A percentile compares a stretch with the other conserved stretches of the same genome.
Conservation (phyloP, 1,140 invertebrate species). For the Neodiprion pinetum region DNA sequence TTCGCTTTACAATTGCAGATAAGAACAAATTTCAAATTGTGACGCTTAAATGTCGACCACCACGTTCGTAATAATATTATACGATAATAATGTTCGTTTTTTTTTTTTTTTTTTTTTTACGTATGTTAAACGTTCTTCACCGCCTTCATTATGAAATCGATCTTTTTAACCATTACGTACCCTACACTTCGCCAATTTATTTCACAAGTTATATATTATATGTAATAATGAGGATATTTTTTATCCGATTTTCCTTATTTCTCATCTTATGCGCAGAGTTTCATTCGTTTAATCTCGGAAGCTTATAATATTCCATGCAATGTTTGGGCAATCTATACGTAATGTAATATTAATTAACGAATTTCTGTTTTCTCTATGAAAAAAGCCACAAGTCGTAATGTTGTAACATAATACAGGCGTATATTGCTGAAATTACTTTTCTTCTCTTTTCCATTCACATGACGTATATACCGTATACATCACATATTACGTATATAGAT, state of each 20-base stretch:
- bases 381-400: background rate
- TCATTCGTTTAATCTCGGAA: background rate
- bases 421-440: background rate
- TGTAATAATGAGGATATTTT: background rate
- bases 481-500: too few species aligned
- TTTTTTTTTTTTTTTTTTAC: slow-evolving; percentile 11
- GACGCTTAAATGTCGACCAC: slow-evolving; percentile 2
- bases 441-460: background rate
- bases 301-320: background rate
- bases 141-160: background rate
- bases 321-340: background rate
- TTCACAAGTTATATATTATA: background rate
- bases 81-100: background rate
- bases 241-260: background rate
- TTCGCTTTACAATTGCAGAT: slow-evolving; percentile 13
- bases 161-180: background rate
- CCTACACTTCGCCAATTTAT: background rate
- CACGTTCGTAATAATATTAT: background rate
- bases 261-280: too few species aligned
- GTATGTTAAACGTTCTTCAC: background rate
- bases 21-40: slow-evolving; percentile 14
- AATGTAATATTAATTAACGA: too few species aligned
- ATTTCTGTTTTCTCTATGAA: too few species aligned
- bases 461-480: too few species aligned
- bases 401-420: background rate